These are phyloP conservation scores for Bugulina stolonifera DNA, from an alignment of 2,888 invertebrate genomes.

Conservation along the genomic window DNA sequence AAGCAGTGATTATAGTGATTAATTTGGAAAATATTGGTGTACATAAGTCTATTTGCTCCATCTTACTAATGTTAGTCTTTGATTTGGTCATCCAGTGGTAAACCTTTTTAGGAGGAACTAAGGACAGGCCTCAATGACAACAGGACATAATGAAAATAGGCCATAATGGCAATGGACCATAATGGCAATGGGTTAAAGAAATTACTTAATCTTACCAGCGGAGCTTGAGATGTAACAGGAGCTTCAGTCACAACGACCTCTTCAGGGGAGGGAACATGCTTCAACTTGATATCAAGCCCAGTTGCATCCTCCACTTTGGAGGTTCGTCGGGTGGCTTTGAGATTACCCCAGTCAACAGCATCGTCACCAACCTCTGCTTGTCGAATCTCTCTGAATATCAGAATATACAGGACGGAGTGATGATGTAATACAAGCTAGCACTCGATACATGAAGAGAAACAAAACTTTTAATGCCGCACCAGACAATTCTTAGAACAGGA, in stretches of 20 bases:
- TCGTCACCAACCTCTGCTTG: conserved; percentile 32
- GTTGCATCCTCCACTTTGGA: background rate
- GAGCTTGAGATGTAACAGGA: background rate
- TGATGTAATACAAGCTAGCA: background rate
- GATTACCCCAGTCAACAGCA: conserved; percentile 34
- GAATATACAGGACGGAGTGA: background rate
- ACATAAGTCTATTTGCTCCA: no score
- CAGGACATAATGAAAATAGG: no score
- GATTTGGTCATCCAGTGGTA: no score
- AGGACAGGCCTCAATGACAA: no score
- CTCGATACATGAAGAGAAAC: background rate
- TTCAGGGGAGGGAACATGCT: background rate
- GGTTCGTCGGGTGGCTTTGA: conserved; percentile 2
- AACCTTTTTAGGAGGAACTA: no score
- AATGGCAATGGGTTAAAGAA: no score
- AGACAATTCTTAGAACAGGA: no score
- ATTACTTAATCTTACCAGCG: background rate
- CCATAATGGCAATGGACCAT: no score
- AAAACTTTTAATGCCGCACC: no score
- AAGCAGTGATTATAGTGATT: no score
- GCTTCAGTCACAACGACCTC: background rate
- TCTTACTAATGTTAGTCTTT: no score
- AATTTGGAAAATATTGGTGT: no score
- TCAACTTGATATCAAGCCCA: conserved; percentile 2
- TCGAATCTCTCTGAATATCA: conserved; percentile 31